phyloP scores from a whole-genome alignment of 1,140 invertebrate species.

The Drosophila kohkoa region DNA sequence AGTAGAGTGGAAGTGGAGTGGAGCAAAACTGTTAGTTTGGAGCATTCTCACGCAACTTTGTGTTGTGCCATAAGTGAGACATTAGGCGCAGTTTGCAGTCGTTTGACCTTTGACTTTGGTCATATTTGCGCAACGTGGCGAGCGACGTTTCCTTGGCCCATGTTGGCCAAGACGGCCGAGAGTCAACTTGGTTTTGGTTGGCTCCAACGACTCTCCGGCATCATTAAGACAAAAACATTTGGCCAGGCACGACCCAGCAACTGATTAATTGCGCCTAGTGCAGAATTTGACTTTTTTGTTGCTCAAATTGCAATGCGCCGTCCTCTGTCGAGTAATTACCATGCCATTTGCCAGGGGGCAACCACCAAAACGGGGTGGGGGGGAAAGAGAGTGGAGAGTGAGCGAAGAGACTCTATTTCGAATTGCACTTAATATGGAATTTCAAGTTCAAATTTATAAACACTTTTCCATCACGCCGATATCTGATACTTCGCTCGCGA shows the following conservation, averaged over 20 bases:
- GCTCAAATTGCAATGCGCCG: constrained; percentile 67
- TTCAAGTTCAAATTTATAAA: constrained; percentile 67
- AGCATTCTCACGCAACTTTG: constrained; percentile 61
- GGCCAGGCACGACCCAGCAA: constrained; percentile 77
- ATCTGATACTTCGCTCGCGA: constrained; percentile 34
- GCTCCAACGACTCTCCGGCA: constrained; percentile 52
- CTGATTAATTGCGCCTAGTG: constrained; percentile 77
- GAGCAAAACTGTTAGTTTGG: constrained; percentile 8
- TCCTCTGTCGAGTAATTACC: constrained; percentile 67
- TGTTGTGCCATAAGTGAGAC: constrained; percentile 71
- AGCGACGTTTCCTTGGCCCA: neutral
- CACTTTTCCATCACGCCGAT: constrained; percentile 30
- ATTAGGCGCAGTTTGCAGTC: constrained; percentile 72
- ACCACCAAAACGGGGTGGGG: neutral
- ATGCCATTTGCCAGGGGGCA: constrained; percentile 51
- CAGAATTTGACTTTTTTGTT: constrained; percentile 81
- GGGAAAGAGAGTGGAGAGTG: neutral
- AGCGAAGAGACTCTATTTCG: constrained; percentile 62
- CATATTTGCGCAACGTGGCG: constrained; percentile 72
- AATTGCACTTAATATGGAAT: constrained; percentile 82
- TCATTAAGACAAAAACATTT: constrained; percentile 80
- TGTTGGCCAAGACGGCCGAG: constrained; percentile 22
- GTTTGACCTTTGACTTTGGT: constrained; percentile 70
- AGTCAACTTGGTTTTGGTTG: neutral
- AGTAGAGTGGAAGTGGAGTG: neutral